Evolutionary conservation across 2,797 vertebrate species (phyloP), one percentile per base, ranked within the genome.

Genomic region (Oreonectes daqikongensis): DNA sequence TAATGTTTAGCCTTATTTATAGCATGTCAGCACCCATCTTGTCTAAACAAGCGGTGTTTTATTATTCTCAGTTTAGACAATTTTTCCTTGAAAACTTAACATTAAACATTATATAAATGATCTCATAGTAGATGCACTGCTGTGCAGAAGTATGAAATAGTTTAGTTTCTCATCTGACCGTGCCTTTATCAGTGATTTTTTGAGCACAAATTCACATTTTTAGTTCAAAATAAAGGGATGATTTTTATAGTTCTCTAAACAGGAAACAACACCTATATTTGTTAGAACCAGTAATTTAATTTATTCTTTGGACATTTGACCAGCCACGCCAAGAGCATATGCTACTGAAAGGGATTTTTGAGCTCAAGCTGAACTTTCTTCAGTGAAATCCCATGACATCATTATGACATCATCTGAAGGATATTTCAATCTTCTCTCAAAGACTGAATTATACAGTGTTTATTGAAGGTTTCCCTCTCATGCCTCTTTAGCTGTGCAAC

Each of bases 281-380:
- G n/a, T 46, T 59, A 17, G 52, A 59, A 26, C 26, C 42, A 75
- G n/a, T 60, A 15, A 67, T 57, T 67, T 18, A 67, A 44, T 63
- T 53, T 46, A 5, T 22, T 9, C n/a, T 44, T 44, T 50, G 46
- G 60, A 73, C 44, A 26, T n/a, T 26, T 38, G n/a, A 67, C 55
- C 55, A 12, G 20, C 10, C 20, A 63, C 42, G 20, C 18, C n/a
- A 57, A 20, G 38, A 72, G 63, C 35, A 6, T 24, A 38, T 18
- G 50, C 38, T 48, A 46, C 20, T 66, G 46, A 64, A 24, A 61
- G 22, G 17, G 0, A 5, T 44, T 42, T 57, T 69, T 71, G 40
- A 53, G 50, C n/a, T 22, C 52, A 26, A 15, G 24, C 53, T 55
- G 59, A 61, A 38, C 30, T 20, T 9, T 60, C 15, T 32, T 61